Evolutionary conservation across 2,888 invertebrate genomes (phyloP).

Genomic region (Erynnis tages): DNA sequence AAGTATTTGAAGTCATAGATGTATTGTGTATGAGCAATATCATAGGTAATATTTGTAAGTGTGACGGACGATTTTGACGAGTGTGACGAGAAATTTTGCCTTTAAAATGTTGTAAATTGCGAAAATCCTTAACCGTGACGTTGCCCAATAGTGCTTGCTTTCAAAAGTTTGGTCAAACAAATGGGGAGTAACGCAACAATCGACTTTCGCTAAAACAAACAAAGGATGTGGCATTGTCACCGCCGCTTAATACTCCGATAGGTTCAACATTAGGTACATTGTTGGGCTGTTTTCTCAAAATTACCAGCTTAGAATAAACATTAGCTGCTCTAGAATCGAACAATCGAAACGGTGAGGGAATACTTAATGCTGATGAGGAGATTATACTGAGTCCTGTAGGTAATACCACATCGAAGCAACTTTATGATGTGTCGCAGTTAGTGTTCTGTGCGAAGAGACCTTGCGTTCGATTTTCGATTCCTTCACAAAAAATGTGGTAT

Average conservation of each 20-base stretch:
- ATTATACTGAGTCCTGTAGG: too few relatives aligned
- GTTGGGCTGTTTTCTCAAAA: conserved; percentile 46
- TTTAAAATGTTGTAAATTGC: conserved; percentile 27
- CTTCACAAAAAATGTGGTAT: too few relatives aligned
- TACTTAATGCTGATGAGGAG: conserved; percentile 11
- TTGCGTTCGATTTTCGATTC: too few relatives aligned
- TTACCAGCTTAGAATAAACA: conserved; percentile 40
- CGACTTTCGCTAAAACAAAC: conserved; percentile 70
- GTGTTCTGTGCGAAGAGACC: too few relatives aligned
- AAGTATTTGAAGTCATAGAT: too few relatives aligned
- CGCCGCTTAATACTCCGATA: conserved; percentile 45
- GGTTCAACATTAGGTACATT: conserved; percentile 46
- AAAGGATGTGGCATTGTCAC: conserved; percentile 72
- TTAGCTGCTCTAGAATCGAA: conserved; percentile 21
- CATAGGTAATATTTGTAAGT: too few relatives aligned
- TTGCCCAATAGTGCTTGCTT: conserved; percentile 51
- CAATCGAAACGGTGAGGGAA: conserved; percentile 16
- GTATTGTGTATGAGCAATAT: too few relatives aligned
- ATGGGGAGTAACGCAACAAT: conserved; percentile 60
- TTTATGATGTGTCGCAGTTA: too few relatives aligned
- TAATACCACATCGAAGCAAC: too few relatives aligned
- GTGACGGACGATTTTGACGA: too few relatives aligned
- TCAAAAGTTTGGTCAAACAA: conserved; percentile 64
- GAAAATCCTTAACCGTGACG: conserved; percentile 26
- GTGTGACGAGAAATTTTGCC: too few relatives aligned